phyloP scores from a whole-genome alignment of 2,888 invertebrate species.

The Escarpia spicata region DNA sequence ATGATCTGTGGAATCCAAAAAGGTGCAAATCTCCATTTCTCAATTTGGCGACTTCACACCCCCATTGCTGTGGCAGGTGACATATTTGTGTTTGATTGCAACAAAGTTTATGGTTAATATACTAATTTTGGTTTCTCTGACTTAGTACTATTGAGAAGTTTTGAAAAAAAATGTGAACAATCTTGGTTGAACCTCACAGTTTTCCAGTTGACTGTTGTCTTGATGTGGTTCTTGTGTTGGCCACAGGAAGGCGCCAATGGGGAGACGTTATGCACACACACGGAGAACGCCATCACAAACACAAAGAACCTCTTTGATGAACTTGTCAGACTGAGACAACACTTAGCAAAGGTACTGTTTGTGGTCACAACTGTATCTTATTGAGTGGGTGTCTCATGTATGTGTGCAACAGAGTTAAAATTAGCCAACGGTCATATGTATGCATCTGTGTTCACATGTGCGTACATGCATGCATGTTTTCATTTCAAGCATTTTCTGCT shows the following conservation, averaged over 20 bases:
- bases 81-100: too few relatives aligned
- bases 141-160: background rate
- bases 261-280: conserved; percentile 29
- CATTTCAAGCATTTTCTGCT: background rate
- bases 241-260: conserved; percentile 28
- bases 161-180: background rate
- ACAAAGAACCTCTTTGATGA: conserved; percentile 31
- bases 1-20: too few relatives aligned
- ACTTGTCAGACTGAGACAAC: conserved; percentile 25
- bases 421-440: background rate
- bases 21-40: too few relatives aligned
- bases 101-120: background rate
- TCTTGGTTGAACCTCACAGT: background rate
- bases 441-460: too few relatives aligned
- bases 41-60: too few relatives aligned
- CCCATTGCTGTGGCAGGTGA: too few relatives aligned
- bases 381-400: background rate
- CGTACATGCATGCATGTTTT: background rate
- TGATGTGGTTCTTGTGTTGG: background rate
- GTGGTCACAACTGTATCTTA: background rate
- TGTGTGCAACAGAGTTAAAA: background rate
- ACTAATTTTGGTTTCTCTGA: too few relatives aligned
- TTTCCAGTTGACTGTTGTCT: background rate
- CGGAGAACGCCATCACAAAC: conserved; percentile 36
- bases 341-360: conserved; percentile 26